phyloP scores from a whole-genome alignment of 2,113 vertebrate genomes.

The Canis aureus region DNA sequence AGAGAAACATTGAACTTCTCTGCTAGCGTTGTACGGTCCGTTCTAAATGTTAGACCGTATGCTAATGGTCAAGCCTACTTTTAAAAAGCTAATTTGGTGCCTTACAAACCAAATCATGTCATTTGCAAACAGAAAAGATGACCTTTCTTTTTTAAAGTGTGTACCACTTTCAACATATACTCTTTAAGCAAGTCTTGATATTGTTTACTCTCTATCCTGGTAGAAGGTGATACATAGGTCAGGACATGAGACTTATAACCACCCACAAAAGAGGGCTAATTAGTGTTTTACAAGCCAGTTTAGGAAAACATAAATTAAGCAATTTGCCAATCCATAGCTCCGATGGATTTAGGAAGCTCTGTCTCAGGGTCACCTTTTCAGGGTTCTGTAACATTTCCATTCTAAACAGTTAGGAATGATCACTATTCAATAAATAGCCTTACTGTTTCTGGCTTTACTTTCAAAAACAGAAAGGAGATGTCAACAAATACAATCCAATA shows the following conservation, averaged over 20 bases:
- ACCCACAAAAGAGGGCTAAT: background rate
- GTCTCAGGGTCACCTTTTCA: background rate
- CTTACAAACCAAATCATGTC: background rate
- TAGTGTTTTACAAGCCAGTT: background rate
- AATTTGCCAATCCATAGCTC: background rate
- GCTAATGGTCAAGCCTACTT: background rate
- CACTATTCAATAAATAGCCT: background rate
- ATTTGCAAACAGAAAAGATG: background rate
- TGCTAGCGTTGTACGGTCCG: accelerated
- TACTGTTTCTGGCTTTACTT: background rate
- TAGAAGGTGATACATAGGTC: background rate
- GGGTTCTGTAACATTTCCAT: background rate
- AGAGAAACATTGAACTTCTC: background rate
- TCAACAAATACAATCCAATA: background rate
- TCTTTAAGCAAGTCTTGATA: background rate
- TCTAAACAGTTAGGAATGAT: background rate
- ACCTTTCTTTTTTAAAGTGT: background rate
- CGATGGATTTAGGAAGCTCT: background rate
- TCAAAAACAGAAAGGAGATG: background rate
- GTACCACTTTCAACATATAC: background rate
- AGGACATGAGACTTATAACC: background rate
- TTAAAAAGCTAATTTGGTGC: background rate
- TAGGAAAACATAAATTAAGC: background rate
- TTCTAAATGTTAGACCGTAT: background rate
- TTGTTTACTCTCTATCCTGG: background rate